Conservation (phyloP, 2,113 vertebrate species). For the Pachypanchax playfairii region DNA sequence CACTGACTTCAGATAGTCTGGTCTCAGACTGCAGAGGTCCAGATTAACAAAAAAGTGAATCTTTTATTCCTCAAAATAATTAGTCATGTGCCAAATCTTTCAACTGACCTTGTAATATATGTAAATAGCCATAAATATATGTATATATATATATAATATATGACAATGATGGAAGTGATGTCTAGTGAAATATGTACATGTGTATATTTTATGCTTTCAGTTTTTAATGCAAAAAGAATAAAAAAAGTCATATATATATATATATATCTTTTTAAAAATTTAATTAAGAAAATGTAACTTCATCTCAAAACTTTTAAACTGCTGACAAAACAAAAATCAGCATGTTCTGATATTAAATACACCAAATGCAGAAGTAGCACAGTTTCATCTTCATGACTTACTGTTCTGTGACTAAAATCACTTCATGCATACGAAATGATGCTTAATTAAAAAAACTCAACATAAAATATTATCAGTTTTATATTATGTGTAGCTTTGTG, state of each 20-base stretch:
- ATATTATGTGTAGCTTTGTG: no score
- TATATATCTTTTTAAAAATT: neutral
- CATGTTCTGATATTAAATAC: no score
- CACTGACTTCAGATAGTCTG: constrained; percentile 65
- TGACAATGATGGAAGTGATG: constrained; percentile 57
- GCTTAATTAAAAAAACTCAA: no score
- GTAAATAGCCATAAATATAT: constrained; percentile 82
- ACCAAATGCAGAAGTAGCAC: no score
- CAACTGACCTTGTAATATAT: constrained; percentile 75
- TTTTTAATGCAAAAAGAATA: no score
- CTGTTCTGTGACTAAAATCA: no score
- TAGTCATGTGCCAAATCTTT: constrained; percentile 13
- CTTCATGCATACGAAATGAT: no score
- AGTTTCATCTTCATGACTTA: no score
- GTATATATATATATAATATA: no score
- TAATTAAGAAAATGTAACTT: neutral
- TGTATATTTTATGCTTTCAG: constrained; percentile 75
- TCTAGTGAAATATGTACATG: constrained; percentile 68
- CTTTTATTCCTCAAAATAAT: constrained; percentile 19
- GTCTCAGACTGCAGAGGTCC: neutral
- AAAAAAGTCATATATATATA: no score
- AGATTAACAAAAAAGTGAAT: neutral
- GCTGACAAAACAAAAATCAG: no score
- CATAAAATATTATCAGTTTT: no score
- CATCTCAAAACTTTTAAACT: neutral